phyloP scores from a whole-genome alignment of 2,797 vertebrate species.

The Pseudochaenichthys georgianus region DNA sequence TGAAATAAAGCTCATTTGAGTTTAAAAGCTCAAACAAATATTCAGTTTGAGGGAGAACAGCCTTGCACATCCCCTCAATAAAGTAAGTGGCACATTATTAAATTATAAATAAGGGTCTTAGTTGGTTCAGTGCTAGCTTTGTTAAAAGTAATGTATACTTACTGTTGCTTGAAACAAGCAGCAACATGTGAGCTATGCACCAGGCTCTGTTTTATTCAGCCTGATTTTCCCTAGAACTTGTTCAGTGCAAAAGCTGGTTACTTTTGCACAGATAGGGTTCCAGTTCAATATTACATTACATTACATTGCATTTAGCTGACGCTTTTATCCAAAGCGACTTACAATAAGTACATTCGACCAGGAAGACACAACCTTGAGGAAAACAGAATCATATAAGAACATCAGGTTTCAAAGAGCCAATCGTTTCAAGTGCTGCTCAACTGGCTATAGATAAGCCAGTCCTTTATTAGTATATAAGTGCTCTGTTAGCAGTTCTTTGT shows the following conservation, averaged over 20 bases:
- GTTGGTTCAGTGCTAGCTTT: constrained; percentile 24
- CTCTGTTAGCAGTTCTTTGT: too few relatives aligned
- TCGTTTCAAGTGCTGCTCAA: too few relatives aligned
- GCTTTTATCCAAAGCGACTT: too few relatives aligned
- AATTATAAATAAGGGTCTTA: constrained; percentile 20
- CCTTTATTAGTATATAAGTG: too few relatives aligned
- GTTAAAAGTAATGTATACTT: constrained; percentile 27
- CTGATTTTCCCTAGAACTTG: neutral
- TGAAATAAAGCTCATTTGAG: constrained; percentile 57
- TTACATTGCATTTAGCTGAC: too few relatives aligned
- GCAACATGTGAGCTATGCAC: constrained; percentile 2
- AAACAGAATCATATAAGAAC: too few relatives aligned
- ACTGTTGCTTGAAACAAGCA: constrained; percentile 24
- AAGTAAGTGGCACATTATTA: constrained; percentile 35
- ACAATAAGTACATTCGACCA: too few relatives aligned
- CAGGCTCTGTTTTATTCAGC: neutral
- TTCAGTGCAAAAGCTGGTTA: neutral
- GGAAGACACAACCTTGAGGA: too few relatives aligned
- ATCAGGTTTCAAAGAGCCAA: too few relatives aligned
- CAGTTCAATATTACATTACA: neutral
- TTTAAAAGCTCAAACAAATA: constrained; percentile 55
- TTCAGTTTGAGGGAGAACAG: constrained; percentile 33
- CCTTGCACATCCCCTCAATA: neutral
- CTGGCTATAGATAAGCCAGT: too few relatives aligned
- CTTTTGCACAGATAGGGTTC: neutral